Evolutionary conservation across 2,113 vertebrate genomes (phyloP).

Genomic region (Vulpes ferrilata): DNA sequence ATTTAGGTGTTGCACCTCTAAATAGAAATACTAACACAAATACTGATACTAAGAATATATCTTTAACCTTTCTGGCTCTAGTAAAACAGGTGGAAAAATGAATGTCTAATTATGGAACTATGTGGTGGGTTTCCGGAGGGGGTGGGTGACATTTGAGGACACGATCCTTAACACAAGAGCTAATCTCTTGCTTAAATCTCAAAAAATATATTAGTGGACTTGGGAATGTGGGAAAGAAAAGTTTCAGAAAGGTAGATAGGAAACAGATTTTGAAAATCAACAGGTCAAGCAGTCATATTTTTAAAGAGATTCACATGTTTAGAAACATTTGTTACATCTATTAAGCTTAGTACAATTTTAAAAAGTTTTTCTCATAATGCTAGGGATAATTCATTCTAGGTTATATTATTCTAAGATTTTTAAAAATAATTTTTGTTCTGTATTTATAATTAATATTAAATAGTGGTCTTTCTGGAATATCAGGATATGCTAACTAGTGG

Average conservation of each 20-base stretch:
- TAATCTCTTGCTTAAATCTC: background rate
- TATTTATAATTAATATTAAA: background rate
- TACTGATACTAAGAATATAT: background rate
- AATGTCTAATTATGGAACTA: background rate
- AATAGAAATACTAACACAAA: background rate
- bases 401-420: background rate
- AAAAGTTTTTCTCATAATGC: background rate
- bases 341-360: background rate
- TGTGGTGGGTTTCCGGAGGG: background rate
- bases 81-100: background rate
- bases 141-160: background rate
- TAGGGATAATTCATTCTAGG: background rate
- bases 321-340: background rate
- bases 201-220: background rate
- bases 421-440: background rate
- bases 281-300: background rate
- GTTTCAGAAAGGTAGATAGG: background rate
- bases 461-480: background rate
- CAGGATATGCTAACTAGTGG: background rate
- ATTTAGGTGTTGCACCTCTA: background rate
- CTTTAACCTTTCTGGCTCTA: background rate
- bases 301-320: background rate
- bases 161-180: background rate
- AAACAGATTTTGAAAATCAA: slow-evolving; percentile 8
- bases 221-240: background rate